phyloP scores from a whole-genome alignment of 1,140 invertebrate species.

The Samia ricini region DNA sequence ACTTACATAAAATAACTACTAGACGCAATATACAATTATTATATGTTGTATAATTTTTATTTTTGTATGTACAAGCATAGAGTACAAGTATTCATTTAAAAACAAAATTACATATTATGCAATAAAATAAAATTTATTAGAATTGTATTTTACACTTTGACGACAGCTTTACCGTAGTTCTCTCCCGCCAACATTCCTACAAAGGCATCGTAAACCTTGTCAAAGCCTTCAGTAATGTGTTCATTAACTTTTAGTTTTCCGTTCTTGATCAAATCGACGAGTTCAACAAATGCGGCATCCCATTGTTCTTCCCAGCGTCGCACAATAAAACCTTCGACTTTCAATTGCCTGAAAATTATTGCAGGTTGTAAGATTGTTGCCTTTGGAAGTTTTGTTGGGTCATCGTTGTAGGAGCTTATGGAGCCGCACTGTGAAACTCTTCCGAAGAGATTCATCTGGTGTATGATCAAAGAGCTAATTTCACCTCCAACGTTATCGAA shows the following conservation, averaged over 20 bases:
- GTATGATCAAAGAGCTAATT: slow-evolving; percentile 14
- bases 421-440: slow-evolving; percentile 13
- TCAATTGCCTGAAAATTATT: slow-evolving; percentile 15
- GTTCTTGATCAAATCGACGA: slow-evolving; percentile 67
- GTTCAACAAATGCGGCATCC: slow-evolving; percentile 2
- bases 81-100: no score
- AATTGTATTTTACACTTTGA: no score
- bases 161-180: no score
- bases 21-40: no score
- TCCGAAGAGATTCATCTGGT: slow-evolving; percentile 15
- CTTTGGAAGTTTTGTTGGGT: not conserved
- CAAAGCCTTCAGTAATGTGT: slow-evolving; percentile 76
- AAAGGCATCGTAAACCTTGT: no score
- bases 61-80: no score
- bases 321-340: slow-evolving; percentile 16
- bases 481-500: slow-evolving; percentile 23
- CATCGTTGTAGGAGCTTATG: slow-evolving; percentile 6
- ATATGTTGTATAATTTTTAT: no score
- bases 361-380: slow-evolving; percentile 11
- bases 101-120: no score
- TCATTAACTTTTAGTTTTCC: slow-evolving; percentile 77
- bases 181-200: no score
- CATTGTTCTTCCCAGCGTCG: slow-evolving; percentile 6
- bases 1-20: no score
- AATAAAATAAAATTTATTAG: no score